Evolutionary conservation across 37 sponge, comb jelly and placozoan species (phyloP).

Genomic region (Halisarca cf. caerulea): DNA sequence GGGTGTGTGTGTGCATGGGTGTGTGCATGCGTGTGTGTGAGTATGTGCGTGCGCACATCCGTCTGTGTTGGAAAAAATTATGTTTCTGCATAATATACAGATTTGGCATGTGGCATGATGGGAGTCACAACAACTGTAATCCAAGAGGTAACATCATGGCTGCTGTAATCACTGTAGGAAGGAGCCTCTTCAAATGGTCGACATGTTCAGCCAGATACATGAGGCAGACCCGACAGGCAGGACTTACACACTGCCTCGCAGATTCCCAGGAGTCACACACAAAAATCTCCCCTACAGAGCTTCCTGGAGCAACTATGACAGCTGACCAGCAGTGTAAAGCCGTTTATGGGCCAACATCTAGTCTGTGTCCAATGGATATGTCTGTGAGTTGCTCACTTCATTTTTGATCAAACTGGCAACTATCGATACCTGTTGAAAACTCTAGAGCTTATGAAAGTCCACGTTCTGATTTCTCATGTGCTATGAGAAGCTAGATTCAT

Average conservation of each 20-base stretch:
- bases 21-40: neutral
- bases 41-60: too few species aligned
- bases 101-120: conserved; percentile 29
- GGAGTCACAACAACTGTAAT: neutral
- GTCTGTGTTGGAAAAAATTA: neutral
- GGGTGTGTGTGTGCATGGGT: conserved; percentile 13
- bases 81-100: too few species aligned
- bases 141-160: conserved; percentile 27
- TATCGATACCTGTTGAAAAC: too few species aligned
- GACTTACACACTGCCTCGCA: neutral
- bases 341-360: neutral
- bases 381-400: conserved; percentile 27
- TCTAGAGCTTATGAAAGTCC: too few species aligned
- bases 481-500: too few species aligned
- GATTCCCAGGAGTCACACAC: neutral
- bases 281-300: neutral
- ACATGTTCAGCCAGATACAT: conserved; percentile 29
- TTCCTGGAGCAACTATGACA: neutral
- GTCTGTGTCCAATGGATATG: neutral
- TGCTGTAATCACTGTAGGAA: neutral
- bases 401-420: too few species aligned
- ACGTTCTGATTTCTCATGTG: too few species aligned
- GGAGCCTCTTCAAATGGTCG: conserved; percentile 20
- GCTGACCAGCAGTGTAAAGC: conserved; percentile 18
- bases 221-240: neutral